phyloP scores from a whole-genome alignment of 1,140 invertebrate species.

The Onthophagus taurus region DNA sequence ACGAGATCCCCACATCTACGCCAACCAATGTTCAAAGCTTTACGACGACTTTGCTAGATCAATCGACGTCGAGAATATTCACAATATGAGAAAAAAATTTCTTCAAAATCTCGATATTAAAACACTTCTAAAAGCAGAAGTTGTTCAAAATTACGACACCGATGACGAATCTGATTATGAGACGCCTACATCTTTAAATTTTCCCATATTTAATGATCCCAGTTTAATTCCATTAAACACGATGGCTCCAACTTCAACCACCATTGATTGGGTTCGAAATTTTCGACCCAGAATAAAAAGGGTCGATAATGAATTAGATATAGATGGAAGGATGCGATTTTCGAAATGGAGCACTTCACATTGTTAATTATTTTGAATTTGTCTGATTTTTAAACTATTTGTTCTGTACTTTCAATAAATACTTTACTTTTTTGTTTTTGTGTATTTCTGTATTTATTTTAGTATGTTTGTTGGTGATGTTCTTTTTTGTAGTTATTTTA shows the following conservation, averaged over 20 bases:
- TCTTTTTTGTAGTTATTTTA: too few species aligned
- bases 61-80: conserved; percentile 5
- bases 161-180: neutral
- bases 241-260: neutral
- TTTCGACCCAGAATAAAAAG: neutral
- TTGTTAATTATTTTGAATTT: too few species aligned
- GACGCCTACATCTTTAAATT: too few species aligned
- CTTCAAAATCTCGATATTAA: neutral
- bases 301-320: conserved; percentile 4
- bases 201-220: too few species aligned
- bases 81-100: neutral
- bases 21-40: neutral
- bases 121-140: neutral
- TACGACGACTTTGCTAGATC: conserved; percentile 1
- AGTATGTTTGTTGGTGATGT: too few species aligned
- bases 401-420: too few species aligned
- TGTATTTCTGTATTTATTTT: too few species aligned
- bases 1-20: neutral
- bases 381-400: too few species aligned
- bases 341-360: too few species aligned
- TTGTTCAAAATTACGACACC: neutral
- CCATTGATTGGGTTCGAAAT: neutral
- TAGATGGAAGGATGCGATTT: conserved; percentile 2
- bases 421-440: too few species aligned
- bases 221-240: too few species aligned